Evolutionary conservation across 1,140 invertebrate genomes (phyloP).

Genomic region (Drosophila obscura): DNA sequence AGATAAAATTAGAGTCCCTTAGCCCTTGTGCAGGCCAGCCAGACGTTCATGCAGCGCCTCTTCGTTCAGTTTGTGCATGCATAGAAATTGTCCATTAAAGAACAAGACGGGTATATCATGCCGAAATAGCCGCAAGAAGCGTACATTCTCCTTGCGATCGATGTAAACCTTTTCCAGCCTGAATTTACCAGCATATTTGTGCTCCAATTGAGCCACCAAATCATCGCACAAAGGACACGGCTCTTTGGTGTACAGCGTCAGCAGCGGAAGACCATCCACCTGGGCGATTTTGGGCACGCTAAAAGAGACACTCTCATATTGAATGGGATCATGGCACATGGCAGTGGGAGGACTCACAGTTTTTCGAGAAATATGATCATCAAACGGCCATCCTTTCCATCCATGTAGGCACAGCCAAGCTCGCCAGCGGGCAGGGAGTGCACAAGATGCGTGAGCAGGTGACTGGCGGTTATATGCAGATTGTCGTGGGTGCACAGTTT

Average conservation of each 20-base stretch:
- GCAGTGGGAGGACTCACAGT: conserved; percentile 38
- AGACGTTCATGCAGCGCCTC: conserved; percentile 85
- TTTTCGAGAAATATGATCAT: conserved; percentile 55
- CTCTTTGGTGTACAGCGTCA: conserved; percentile 93
- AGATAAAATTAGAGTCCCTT: not conserved
- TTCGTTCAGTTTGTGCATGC: conserved; percentile 91
- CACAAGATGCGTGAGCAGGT: conserved; percentile 95
- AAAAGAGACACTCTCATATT: conserved; percentile 7
- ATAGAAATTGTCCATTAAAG: conserved; percentile 92
- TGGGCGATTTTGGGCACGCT: conserved; percentile 36
- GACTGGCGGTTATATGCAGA: conserved; percentile 98
- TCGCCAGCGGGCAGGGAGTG: conserved; percentile 94
- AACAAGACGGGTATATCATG: conserved; percentile 95
- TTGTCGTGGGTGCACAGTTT: conserved; percentile 95
- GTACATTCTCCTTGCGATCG: conserved; percentile 88
- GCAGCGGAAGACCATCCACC: conserved; percentile 70
- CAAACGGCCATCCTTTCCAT: conserved; percentile 20
- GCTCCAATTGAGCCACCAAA: conserved; percentile 88
- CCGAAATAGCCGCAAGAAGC: conserved; percentile 90
- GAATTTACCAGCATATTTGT: conserved; percentile 86
- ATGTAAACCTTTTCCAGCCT: conserved; percentile 91
- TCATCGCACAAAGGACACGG: conserved; percentile 93
- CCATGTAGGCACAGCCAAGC: conserved; percentile 90
- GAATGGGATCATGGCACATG: not conserved
- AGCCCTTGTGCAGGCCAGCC: conserved; percentile 29